Percentiles rank a stretch among this genome's conserved stretches.
phyloP scores from a whole-genome alignment of 2,113 vertebrate genomes.

The human (Homo sapiens) region GRCh38 chr14:72333501-72334000 shows the following conservation, averaged over 20 bases:
- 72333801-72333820: background rate
- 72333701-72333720: background rate
- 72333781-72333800: background rate
- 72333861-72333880: background rate
- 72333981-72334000: background rate
- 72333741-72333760: background rate
- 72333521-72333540: background rate
- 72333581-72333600: background rate
- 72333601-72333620: background rate
- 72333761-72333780: background rate
- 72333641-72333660: background rate
- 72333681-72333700: fast-evolving
- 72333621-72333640: background rate
- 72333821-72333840: background rate
- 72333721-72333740: background rate
- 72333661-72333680: background rate
- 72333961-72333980: background rate
- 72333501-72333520: background rate
- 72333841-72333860: background rate
- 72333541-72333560: background rate
- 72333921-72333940: slow-evolving; percentile 34
- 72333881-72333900: background rate
- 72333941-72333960: slow-evolving; percentile 62
- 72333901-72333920: background rate
- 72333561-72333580: background rate